Conservation (phyloP, 2,888 invertebrate species). For the Pyrrhosoma nymphula region DNA sequence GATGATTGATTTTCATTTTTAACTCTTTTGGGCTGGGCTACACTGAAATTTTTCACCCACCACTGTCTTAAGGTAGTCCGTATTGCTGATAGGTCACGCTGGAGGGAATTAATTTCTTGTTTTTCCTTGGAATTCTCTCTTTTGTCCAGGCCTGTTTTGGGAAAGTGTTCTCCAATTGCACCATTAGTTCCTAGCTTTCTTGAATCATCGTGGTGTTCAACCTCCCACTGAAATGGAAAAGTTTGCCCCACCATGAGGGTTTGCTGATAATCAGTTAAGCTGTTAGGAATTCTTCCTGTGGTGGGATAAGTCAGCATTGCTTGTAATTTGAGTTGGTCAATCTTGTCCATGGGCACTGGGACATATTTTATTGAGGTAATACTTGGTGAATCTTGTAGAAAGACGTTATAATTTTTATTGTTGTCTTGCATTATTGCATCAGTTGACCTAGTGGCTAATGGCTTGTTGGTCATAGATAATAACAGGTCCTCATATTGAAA, state of each 20-base stretch:
- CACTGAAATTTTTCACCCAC: neutral
- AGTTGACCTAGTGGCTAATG: neutral
- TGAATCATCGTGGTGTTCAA: neutral
- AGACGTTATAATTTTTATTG: neutral
- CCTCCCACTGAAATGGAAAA: neutral
- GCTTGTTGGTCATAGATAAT: neutral
- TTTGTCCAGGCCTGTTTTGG: neutral
- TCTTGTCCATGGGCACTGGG: neutral
- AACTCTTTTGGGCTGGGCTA: neutral
- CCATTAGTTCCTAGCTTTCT: neutral
- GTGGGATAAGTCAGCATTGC: neutral
- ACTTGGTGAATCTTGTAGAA: neutral
- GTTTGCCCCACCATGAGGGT: neutral
- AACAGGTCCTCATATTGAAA: neutral
- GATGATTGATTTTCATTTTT: neutral
- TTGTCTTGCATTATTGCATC: neutral
- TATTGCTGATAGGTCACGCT: neutral
- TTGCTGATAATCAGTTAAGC: neutral
- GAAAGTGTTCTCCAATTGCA: neutral
- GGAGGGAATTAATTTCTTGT: neutral
- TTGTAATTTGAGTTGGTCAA: neutral
- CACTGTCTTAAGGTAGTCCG: neutral
- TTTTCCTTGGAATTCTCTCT: neutral
- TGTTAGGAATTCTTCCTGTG: neutral
- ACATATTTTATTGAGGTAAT: slow-evolving; percentile 20